Evolutionary conservation across 2,797 vertebrate genomes (phyloP), one percentile per base, ranked within the genome.

Genomic region (Syngnathus rostellatus): DNA sequence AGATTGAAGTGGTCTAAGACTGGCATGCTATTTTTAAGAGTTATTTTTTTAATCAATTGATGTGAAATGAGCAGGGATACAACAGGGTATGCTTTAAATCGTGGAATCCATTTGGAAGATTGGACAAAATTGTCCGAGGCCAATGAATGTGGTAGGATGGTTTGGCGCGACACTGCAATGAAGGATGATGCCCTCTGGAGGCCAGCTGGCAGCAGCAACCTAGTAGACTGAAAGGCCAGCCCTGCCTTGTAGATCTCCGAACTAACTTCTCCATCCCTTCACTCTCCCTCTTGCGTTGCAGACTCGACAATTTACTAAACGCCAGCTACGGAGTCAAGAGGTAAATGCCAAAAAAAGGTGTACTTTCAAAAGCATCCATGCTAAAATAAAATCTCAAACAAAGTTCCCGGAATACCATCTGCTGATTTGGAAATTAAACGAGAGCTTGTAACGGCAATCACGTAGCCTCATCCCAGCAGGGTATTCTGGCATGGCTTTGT

Each of bases 241-340:
- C 84, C 80, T 81, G 87, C 81, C 82, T 89, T 88, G 86, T 88
- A 83, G 84, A 89, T 81, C 87, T 88, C 88, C 87, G 83, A 83
- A 94, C 93, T 92, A 93, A 91, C 90, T 87, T 86, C 84, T 93
- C 87, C 93, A 93, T 90, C 87, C 91, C 90, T 89, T 92, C 91
- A 92, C 87, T 88, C 87, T 93, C 89, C 89, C 87, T 93, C 87
- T 92, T 93, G 89, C 91, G 88, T 93, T 92, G 88, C 93, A 98
- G 95, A 92, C 94, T 97, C 88, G 95, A 98, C 95, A 97, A 96
- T 92, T 93, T 97, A 93, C 94, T 97, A 93, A 98, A 97, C 86
- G 94, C 94, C 94, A 95, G 93, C 85, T 97, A 97, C 75, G 95
- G 95, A 87, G 94, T 97, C 87, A 97, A 97, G 93, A 97, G 95